Conservation (phyloP, 2,113 vertebrate species). For the Agapornis roseicollis region DNA sequence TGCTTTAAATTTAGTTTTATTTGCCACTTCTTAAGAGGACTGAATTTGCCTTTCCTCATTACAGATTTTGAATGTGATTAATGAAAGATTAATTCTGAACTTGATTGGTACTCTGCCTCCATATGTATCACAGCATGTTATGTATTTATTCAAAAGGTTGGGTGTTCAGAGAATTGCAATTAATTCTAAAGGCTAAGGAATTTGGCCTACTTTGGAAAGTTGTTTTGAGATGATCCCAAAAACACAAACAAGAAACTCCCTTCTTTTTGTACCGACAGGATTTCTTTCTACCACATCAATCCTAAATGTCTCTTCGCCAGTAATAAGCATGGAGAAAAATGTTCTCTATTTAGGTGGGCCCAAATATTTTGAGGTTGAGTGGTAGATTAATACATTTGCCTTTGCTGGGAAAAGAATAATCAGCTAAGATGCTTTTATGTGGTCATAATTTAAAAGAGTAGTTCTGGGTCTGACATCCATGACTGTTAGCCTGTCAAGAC, state of each 20-base stretch:
- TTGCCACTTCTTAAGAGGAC: neutral
- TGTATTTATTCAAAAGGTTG: neutral
- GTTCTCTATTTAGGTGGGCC: neutral
- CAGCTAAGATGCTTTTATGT: neutral
- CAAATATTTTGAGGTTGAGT: neutral
- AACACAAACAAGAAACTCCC: neutral
- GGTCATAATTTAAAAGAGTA: neutral
- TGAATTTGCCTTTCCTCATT: neutral
- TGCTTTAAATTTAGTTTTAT: neutral
- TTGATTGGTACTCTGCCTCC: neutral
- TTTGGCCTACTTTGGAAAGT: neutral
- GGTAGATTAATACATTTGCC: neutral
- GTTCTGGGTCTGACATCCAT: neutral
- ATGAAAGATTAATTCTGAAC: neutral
- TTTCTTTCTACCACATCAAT: neutral
- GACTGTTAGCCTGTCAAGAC: neutral
- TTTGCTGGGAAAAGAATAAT: neutral
- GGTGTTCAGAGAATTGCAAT: neutral
- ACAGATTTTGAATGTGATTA: neutral
- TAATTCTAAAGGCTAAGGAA: neutral
- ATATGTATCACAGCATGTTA: neutral
- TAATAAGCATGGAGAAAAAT: neutral
- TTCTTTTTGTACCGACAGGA: neutral
- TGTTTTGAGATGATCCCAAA: neutral
- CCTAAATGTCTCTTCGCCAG: neutral